Evolutionary conservation across 1,140 invertebrate species (phyloP).

Genomic region (Drosophila pallidifrons): DNA sequence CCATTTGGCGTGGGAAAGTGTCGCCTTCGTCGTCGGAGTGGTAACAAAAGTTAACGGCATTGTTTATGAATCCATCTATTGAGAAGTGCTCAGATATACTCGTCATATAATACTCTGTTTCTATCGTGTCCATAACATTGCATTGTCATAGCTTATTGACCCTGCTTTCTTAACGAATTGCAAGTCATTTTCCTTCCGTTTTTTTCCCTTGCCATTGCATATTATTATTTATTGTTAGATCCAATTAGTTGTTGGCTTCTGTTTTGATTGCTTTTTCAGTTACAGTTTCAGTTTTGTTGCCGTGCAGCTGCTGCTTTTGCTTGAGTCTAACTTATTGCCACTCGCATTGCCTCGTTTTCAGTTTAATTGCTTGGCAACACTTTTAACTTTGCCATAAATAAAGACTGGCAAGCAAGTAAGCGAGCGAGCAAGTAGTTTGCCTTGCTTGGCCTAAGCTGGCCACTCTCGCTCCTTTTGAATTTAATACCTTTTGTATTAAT

Average conservation of each 20-base stretch:
- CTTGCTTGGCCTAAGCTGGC: not conserved
- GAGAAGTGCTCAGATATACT: slow-evolving; percentile 14
- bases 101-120: not conserved
- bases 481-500: slow-evolving; percentile 72
- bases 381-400: slow-evolving; percentile 25
- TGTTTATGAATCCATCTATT: slow-evolving; percentile 53
- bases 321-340: slow-evolving; percentile 26
- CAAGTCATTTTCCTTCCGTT: slow-evolving; percentile 7
- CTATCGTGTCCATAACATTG: slow-evolving; percentile 7
- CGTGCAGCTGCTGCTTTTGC: not conserved
- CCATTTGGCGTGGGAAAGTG: slow-evolving; percentile 46
- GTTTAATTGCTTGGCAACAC: slow-evolving; percentile 46
- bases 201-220: not conserved
- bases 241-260: slow-evolving; percentile 9
- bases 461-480: slow-evolving; percentile 39
- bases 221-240: slow-evolving; percentile 1
- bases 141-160: slow-evolving; percentile 30
- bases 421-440: slow-evolving; percentile 9
- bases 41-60: slow-evolving; percentile 50
- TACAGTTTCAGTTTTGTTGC: slow-evolving; percentile 20
- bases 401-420: slow-evolving; percentile 3
- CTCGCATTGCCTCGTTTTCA: slow-evolving; percentile 29
- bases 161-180: slow-evolving; percentile 13
- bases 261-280: not conserved
- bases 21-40: slow-evolving; percentile 36